Evolutionary conservation across 2,113 vertebrate species (phyloP), one percentile per base, ranked within the genome.

Genomic region (Talpa occidentalis): DNA sequence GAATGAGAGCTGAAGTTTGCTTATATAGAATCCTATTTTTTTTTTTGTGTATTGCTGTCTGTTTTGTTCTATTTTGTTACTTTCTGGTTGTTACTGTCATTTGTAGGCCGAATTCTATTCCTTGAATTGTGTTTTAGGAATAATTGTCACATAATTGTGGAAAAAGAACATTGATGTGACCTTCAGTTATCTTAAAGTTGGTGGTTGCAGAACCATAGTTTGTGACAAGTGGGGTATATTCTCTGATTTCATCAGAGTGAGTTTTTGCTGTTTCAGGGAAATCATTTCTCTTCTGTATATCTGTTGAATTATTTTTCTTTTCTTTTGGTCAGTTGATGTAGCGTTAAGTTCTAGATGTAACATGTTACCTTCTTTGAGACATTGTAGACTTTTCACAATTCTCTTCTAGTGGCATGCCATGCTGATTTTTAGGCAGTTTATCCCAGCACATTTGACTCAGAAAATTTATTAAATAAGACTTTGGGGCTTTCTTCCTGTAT

Each of bases 51-150:
- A 22, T 74, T 54, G 11, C 80, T 80, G 15, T 40, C 60, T 79
- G 10, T 60, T 88, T 83, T 84, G 32, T 76, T 79, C 28, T 37
- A 2, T 49, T 92, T 35, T 62, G 17, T 85, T 49, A 59, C 8
- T 8, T 77, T 56, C 9, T 88, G 76, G 22, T 60, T 66, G 56
- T 91, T 81, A 40, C 64, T 44, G 52, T 60, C 76, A 87, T 93
- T 35, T 95, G 22, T 66, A 64, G n/a, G 52, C 76, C 42, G 59
- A 78, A 88, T 88, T 93, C 56, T 92, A 19, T 59, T 66, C 19
- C 40, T 95, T 78, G 72, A 92, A 47, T 92, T 94, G 72, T 95
- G 72, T 95, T 92, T 90, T 82, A 92, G 81, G 81, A 94, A 73
- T 90, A 70, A 47, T 66, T 89, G 26, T 88, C 60, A 67, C 69